Evolutionary conservation across 2,888 invertebrate species (phyloP), one percentile per base, ranked within the genome.

Genomic region (Pseudanteris insignis): DNA sequence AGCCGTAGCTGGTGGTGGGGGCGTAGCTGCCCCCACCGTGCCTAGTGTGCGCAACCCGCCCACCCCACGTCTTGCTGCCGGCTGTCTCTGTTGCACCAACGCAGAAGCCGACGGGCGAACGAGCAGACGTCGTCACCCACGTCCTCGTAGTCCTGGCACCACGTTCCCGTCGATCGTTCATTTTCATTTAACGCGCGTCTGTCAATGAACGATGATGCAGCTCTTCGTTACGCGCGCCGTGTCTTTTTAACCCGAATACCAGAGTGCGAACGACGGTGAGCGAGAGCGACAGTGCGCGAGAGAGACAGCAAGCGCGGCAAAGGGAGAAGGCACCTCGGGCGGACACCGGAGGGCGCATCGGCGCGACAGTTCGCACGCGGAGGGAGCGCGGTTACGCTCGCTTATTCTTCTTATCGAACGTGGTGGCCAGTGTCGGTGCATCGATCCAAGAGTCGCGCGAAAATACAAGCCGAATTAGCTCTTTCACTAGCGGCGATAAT

Each of bases 111-210:
- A 40, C 50, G 43, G 34, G 25, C 34, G 29, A 37, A 36, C 53
- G 46, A 38, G 38, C 46, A 33, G 37, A 37, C 34, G 43, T 28
- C 14, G 33, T 34, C 34, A 37, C 9, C 25, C 21, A 1, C 24
- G 41, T 30, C 11, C 12, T 13, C 41, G n/a, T 4, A 8, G 30
- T n/a, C 30, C 30, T 32, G 43, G 32, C 21, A 11, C n/a, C 24
- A 14, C 10, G 18, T 9, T 13, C 14, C 7, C 54, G 44, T 4
- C 33, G 48, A 44, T 46, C 50, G 44, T 50, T 50, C 50, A 34
- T 38, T 50, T 50, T 36, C 61, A 55, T 55, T 61, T 18, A 61
- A 44, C 55, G 61, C 60, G 60, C 54, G 44, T 50, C 50, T 34
- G 53, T 60, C 60, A 53, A 48, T 54, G 60, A 60, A 55, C 40